Percentiles rank a stretch among this genome's conserved stretches.
These are phyloP conservation scores for Lepilemur septentrionalis DNA, from an alignment of 2,797 vertebrate genomes.

Conservation along the genomic window DNA sequence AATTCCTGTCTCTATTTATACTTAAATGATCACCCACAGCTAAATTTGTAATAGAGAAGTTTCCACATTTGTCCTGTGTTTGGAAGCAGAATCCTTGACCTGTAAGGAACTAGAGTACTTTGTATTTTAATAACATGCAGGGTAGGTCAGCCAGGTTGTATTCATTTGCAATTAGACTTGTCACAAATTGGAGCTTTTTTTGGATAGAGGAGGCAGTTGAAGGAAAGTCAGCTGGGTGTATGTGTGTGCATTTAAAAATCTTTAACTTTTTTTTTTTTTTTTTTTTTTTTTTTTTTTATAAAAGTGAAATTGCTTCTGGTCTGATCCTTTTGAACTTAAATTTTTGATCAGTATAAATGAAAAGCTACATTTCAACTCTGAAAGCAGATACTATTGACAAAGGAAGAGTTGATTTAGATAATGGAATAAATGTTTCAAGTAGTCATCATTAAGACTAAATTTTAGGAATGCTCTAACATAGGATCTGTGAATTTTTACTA, in stretches of 20 bases:
- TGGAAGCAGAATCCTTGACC: constrained; percentile 43
- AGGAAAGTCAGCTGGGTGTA: not conserved
- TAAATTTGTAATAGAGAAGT: constrained; percentile 34
- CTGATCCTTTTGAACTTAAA: constrained; percentile 6
- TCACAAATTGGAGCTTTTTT: not conserved
- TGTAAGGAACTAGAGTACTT: not conserved
- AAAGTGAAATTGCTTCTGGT: not conserved
- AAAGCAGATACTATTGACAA: not conserved
- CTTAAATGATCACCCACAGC: constrained; percentile 25
- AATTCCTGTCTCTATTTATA: constrained; percentile 13
- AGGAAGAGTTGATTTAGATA: constrained; percentile 22
- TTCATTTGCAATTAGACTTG: not conserved
- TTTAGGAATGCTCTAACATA: not conserved
- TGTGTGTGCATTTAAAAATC: not conserved
- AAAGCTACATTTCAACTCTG: not conserved
- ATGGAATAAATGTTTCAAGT: not conserved
- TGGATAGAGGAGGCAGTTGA: not conserved
- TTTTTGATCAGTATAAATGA: constrained; percentile 36
- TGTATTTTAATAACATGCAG: constrained; percentile 2
- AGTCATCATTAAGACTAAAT: not conserved
- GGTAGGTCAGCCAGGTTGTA: not conserved
- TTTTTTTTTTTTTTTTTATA: too few relatives aligned
- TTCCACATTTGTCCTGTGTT: not conserved
- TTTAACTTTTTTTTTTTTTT: not conserved
- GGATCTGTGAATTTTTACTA: constrained; percentile 21